Evolutionary conservation across 2,113 vertebrate genomes (phyloP).

Genomic region (Cyanistes caeruleus): DNA sequence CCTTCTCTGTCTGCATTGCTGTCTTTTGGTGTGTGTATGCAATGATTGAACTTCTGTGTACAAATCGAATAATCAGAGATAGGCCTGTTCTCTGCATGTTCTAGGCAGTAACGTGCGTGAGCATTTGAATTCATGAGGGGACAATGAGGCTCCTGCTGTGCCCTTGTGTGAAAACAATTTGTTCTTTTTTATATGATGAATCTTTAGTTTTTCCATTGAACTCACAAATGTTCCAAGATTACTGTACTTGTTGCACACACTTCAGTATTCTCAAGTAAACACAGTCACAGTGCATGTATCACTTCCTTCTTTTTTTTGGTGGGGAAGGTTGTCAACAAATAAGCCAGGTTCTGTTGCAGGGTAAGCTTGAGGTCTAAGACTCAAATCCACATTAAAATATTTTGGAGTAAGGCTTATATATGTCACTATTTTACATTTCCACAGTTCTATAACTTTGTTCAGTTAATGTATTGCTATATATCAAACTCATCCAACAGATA

Average conservation of each 20-base stretch:
- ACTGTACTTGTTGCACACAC: not conserved
- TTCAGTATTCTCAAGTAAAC: not conserved
- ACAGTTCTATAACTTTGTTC: not conserved
- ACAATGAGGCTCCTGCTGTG: not conserved
- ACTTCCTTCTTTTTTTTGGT: not conserved
- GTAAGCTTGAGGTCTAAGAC: not conserved
- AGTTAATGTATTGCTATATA: not conserved
- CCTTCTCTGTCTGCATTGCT: not conserved
- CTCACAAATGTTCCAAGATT: not conserved
- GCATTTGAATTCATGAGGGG: not conserved
- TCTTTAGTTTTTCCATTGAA: not conserved
- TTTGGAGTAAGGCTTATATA: not conserved
- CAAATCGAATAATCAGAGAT: not conserved
- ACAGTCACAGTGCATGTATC: rapidly evolving
- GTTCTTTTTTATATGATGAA: not conserved
- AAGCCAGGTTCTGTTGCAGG: not conserved
- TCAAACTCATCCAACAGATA: not conserved
- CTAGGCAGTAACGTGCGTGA: not conserved
- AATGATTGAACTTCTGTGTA: not conserved
- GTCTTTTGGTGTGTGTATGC: not conserved
- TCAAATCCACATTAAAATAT: not conserved
- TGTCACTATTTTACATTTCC: not conserved
- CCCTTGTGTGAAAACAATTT: not conserved
- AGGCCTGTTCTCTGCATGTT: not conserved
- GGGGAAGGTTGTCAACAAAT: not conserved